Evolutionary conservation across 2,113 vertebrate genomes (phyloP).

Genomic region (Gulo gulo): DNA sequence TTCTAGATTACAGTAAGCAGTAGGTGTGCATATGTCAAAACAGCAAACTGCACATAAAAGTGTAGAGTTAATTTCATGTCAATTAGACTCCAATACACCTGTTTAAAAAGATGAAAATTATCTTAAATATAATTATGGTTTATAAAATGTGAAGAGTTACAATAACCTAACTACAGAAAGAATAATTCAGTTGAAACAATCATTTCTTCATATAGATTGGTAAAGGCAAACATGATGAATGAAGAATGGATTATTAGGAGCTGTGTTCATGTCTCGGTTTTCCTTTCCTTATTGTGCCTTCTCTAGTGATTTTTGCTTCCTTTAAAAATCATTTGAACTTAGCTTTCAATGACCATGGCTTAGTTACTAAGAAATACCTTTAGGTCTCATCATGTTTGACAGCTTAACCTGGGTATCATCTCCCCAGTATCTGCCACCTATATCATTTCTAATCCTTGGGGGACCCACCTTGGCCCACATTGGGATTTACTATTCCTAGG

Average conservation of each 20-base stretch:
- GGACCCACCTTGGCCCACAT: neutral
- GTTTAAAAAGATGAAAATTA: neutral
- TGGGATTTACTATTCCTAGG: neutral
- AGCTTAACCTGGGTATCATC: neutral
- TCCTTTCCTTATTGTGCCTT: neutral
- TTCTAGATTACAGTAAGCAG: neutral
- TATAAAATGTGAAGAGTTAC: neutral
- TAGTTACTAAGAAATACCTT: neutral
- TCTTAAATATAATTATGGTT: neutral
- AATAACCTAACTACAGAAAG: neutral
- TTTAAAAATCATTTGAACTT: neutral
- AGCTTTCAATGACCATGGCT: neutral
- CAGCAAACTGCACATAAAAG: neutral
- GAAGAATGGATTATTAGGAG: neutral
- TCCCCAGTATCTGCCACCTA: neutral
- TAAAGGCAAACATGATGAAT: neutral
- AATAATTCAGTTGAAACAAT: neutral
- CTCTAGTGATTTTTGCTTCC: neutral
- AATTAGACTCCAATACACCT: neutral
- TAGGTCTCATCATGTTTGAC: neutral
- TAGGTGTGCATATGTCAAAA: neutral
- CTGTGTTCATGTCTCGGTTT: neutral
- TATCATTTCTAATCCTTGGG: neutral
- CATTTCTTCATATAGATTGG: neutral
- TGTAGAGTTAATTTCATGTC: neutral